Evolutionary conservation across 2,797 vertebrate species (phyloP), one percentile per base, ranked within the genome.

Genomic region (Enteromius thamalakanensis): DNA sequence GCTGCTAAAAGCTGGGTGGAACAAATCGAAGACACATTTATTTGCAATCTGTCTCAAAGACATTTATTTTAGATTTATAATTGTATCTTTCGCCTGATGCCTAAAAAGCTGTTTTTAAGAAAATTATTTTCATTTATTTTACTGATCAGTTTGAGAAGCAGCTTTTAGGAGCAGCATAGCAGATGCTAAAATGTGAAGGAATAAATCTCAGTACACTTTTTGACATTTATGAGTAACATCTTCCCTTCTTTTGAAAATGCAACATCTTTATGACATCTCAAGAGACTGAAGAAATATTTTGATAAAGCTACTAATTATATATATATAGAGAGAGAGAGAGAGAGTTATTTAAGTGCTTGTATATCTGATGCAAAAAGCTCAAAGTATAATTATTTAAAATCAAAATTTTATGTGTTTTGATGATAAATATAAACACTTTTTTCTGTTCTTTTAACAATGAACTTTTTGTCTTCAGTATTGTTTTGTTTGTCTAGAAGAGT

Each of bases 311-410:
- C 40, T 40, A 40, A 40, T 40, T 64, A 69, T 14, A 67, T 51
- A 42, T 9, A 58, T 26, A 42, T 42, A 32, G 29, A 32, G 7
- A 42, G 7, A 42, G 37, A 37, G 37, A 37, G 37, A 37, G 37
- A 37, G 5, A 21, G 49, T 79, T 71, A 37, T 49, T 53, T 11
- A 75, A 62, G 70, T 55, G 32, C 11, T 76, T 76, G 49, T 14
- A 40, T 42, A 67, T 29, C 14, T 53, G 15, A 49, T 64, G 60
- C 29, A 23, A 26, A 81, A 82, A 65, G 32, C 80, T 34, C 68
- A 53, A 51, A n/a, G 45, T 67, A 29, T 55, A 82, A 51, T 68
- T 76, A 65, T 55, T 19, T 55, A 51, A 7, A 19, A 51, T 19
- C 49, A 19, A 51, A 19, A 51, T 53, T 53, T 53, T 3, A 53